phyloP scores from a whole-genome alignment of 2,113 vertebrate species.

The Archilochus colubris region DNA sequence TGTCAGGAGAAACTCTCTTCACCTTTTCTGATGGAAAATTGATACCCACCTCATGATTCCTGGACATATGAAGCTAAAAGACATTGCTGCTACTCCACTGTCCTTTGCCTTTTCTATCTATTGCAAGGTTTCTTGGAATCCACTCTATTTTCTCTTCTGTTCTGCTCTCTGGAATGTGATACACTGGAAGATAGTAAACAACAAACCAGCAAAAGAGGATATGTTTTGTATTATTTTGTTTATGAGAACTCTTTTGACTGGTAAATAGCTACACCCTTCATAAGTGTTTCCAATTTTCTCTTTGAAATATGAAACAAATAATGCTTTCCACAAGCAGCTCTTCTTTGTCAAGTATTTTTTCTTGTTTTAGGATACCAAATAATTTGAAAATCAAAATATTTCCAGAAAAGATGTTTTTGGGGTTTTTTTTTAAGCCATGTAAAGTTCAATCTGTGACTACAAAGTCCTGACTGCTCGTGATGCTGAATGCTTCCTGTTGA shows the following conservation, averaged over 20 bases:
- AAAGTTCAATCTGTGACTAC: background rate
- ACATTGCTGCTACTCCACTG: fast-evolving
- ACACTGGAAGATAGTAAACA: background rate
- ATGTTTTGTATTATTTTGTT: conserved; percentile 70
- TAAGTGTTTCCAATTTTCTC: conserved; percentile 56
- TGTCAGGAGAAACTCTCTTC: background rate
- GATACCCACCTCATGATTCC: background rate
- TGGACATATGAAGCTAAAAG: background rate
- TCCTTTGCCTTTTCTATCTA: background rate
- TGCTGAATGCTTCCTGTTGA: background rate
- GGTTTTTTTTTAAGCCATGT: background rate
- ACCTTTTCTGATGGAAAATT: background rate
- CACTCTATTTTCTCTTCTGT: background rate
- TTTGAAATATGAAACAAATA: conserved; percentile 34
- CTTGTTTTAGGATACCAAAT: background rate
- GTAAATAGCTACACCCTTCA: conserved; percentile 46
- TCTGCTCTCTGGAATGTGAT: background rate
- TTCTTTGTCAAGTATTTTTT: background rate
- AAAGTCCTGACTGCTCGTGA: background rate
- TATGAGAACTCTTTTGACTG: conserved; percentile 31
- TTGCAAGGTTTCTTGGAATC: background rate
- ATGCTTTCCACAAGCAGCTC: background rate
- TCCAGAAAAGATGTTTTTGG: background rate
- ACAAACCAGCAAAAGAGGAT: background rate
- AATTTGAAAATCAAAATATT: background rate